phyloP scores from a whole-genome alignment of 2,797 vertebrate species.

The Sebastes trivittatus region DNA sequence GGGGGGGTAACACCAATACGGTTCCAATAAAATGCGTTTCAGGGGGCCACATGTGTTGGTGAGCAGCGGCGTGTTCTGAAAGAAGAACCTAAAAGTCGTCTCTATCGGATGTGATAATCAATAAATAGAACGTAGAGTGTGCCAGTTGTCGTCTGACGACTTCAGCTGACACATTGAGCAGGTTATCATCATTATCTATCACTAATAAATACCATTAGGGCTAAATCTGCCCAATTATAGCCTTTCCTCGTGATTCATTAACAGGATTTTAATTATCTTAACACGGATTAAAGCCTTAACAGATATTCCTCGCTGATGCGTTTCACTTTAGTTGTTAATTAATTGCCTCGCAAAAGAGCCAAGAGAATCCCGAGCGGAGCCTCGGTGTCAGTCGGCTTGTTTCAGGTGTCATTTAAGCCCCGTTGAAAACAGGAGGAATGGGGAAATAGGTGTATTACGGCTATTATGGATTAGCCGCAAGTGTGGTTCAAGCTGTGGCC shows the following conservation, averaged over 20 bases:
- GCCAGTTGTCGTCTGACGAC: background rate
- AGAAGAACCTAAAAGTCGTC: too few species aligned
- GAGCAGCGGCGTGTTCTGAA: background rate
- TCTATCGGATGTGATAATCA: background rate
- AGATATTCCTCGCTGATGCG: conserved; percentile 17
- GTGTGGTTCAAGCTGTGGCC: background rate
- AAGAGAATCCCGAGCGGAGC: conserved; percentile 8
- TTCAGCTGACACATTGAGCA: conserved; percentile 6
- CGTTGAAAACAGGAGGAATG: background rate
- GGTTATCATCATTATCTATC: conserved; percentile 4
- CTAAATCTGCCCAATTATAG: conserved; percentile 25
- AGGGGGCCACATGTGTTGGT: background rate
- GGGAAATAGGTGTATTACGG: background rate
- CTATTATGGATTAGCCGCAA: background rate
- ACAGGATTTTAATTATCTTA: conserved; percentile 41
- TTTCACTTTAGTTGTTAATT: conserved; percentile 26
- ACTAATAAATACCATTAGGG: conserved; percentile 20
- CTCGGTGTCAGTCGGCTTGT: background rate
- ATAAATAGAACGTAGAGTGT: background rate
- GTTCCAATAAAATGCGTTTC: background rate
- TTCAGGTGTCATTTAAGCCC: background rate
- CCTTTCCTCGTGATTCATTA: conserved; percentile 37
- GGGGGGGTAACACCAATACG: background rate
- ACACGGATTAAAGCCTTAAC: conserved; percentile 29
- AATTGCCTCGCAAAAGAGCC: conserved; percentile 18